These are phyloP conservation scores for Pocillopora grandis DNA, from an alignment of 92 coral and sea anemone species.

Conservation along the genomic window DNA sequence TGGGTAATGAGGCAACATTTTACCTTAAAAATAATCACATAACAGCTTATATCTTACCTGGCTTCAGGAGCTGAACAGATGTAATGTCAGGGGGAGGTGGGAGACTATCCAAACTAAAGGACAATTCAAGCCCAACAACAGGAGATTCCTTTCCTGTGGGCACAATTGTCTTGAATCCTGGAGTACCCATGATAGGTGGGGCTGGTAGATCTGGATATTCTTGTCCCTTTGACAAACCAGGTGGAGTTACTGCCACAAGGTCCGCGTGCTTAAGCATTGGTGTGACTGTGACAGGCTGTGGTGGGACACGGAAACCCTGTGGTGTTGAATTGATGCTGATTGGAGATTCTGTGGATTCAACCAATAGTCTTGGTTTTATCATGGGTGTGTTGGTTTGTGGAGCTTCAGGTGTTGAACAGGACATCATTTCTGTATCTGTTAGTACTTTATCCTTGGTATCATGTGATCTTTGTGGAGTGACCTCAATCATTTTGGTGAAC, in stretches of 20 bases:
- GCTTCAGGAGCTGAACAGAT: conserved; percentile 71
- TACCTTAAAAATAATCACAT: too few relatives aligned
- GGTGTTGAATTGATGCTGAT: conserved; percentile 6
- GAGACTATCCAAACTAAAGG: conserved; percentile 43
- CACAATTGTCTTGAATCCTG: conserved; percentile 65
- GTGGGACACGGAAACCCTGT: conserved; percentile 38
- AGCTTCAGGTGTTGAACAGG: conserved; percentile 67
- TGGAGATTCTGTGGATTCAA: conserved; percentile 27
- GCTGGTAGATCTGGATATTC: conserved; percentile 52
- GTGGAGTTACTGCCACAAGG: background rate
- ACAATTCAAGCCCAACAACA: background rate
- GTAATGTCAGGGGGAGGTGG: conserved; percentile 89
- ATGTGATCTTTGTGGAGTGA: conserved; percentile 46
- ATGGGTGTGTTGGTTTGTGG: conserved; percentile 87
- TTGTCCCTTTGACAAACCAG: conserved; percentile 7
- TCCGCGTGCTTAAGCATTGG: conserved; percentile 62
- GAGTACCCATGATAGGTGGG: conserved; percentile 77
- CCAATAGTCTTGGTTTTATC: conserved; percentile 35
- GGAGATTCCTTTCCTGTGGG: conserved; percentile 21
- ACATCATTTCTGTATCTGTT: conserved; percentile 42
- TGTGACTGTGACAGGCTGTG: conserved; percentile 67
- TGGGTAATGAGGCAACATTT: too few relatives aligned
- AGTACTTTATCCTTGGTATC: conserved; percentile 6
- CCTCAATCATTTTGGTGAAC: conserved; percentile 75
- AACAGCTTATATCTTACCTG: conserved; percentile 29